Evolutionary conservation across 2,888 invertebrate genomes (phyloP).

Genomic region (Chymomyza amoena): DNA sequence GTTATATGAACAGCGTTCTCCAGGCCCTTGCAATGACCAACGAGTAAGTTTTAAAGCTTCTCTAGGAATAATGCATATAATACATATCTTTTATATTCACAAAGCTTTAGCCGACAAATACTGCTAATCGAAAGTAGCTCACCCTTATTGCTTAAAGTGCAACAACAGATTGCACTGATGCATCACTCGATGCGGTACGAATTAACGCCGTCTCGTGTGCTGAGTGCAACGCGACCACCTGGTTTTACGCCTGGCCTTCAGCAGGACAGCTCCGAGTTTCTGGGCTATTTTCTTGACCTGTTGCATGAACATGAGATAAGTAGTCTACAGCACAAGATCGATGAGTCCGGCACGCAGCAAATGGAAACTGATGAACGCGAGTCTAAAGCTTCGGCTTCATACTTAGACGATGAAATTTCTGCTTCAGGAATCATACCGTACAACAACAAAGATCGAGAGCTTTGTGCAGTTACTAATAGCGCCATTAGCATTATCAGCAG

Average conservation of each 20-base stretch:
- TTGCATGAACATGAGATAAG: constrained; percentile 86
- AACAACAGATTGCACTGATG: constrained; percentile 86
- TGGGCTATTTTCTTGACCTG: constrained; percentile 82
- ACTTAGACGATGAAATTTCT: constrained; percentile 41
- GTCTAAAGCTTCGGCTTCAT: background rate
- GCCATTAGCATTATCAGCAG: constrained; percentile 16
- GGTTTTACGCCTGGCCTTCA: constrained; percentile 89
- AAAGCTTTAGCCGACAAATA: constrained; percentile 85
- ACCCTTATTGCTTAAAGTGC: constrained; percentile 84
- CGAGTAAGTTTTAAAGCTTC: constrained; percentile 80
- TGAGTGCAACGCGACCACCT: constrained; percentile 85
- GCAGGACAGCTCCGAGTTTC: constrained; percentile 93
- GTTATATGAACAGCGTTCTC: constrained; percentile 93
- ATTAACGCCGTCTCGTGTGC: constrained; percentile 86
- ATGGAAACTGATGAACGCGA: background rate
- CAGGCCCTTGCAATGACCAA: constrained; percentile 91
- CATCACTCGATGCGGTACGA: constrained; percentile 84
- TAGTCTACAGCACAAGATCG: constrained; percentile 30
- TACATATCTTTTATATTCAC: background rate
- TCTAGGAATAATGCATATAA: background rate
- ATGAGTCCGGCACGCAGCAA: background rate
- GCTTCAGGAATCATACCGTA: constrained; percentile 55
- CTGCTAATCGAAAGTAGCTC: constrained; percentile 81
- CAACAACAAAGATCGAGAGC: constrained; percentile 47
- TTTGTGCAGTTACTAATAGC: constrained; percentile 27